Evolutionary conservation across 2,888 invertebrate genomes (phyloP), one percentile per base, ranked within the genome.

Genomic region (Mimas tiliae): DNA sequence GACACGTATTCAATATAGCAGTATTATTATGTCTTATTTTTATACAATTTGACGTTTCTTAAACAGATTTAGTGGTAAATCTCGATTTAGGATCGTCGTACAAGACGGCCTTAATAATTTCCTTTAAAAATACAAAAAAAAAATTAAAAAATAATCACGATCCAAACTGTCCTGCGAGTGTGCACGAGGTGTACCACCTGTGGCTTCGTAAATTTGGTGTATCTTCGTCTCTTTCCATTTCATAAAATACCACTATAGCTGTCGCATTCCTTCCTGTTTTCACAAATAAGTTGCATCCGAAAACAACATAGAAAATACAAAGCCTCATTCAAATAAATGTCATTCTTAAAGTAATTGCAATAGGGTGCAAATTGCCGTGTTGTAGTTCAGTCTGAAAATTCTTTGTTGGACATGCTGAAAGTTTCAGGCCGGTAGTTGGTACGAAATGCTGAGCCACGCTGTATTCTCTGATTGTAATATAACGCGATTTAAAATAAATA

Each of bases 131-230:
- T 27, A 27, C 1, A 1, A 27, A 27, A 27, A 48, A 48, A 14
- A 12, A 38, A 1, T 19, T 64, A 33, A 42, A 69, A 50, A 68
- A 73, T 69, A 74, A 67, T 72, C 67, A 42, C 11, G 34, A 66
- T 74, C 84, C 85, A 84, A 69, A 69, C 69, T 70, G 38, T 67
- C 87, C 75, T 84, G 79, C 74, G 73, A 68, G 84, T 84, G 88
- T 92, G 89, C 91, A 58, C 90, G 88, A 90, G 91, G 93, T 89
- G 80, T 89, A 88, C 91, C 93, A 93, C 93, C 93, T 93, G 93
- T 93, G 87, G 93, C 91, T 93, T 86, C 87, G 91, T 91, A 92
- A 93, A 92, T 93, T 93, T 93, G 89, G 90, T 89, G 87, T 91
- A 86, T 88, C 80, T 79, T 78, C 71, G 58, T 88, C 89, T 73